These are phyloP conservation scores for Cyprinodon variegatus DNA, from an alignment of 2,113 vertebrate genomes.

Conservation along the genomic window DNA sequence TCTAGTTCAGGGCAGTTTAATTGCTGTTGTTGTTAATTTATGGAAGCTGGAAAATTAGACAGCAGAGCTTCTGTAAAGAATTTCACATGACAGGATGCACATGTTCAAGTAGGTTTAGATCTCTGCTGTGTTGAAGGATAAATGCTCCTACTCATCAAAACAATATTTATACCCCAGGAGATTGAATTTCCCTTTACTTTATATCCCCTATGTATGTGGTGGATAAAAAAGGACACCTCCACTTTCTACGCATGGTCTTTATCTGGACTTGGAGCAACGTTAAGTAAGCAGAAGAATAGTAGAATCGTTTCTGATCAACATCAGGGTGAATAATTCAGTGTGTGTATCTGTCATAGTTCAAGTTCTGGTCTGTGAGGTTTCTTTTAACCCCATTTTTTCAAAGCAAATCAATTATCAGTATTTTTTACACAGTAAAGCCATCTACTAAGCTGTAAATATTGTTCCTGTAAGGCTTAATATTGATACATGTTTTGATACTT, in stretches of 20 bases:
- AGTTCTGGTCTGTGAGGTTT: not conserved
- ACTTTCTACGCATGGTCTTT: not conserved
- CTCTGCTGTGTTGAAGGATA: not conserved
- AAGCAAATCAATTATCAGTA: too few relatives aligned
- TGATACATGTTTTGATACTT: too few relatives aligned
- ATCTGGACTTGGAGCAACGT: not conserved
- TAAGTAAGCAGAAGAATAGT: not conserved
- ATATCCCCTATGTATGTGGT: not conserved
- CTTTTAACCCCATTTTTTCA: too few relatives aligned
- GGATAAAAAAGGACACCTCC: not conserved
- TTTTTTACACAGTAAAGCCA: too few relatives aligned
- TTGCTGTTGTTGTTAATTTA: slow-evolving; percentile 43
- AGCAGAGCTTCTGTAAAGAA: slow-evolving; percentile 12
- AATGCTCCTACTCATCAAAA: not conserved
- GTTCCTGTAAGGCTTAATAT: too few relatives aligned
- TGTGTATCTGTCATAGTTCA: too few relatives aligned
- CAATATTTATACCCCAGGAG: not conserved
- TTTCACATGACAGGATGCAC: slow-evolving; percentile 18
- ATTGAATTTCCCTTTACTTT: not conserved
- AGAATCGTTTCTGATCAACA: not conserved
- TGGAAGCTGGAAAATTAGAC: slow-evolving; percentile 27
- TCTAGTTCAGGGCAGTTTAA: slow-evolving; percentile 42
- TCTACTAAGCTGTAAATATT: too few relatives aligned
- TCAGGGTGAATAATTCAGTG: not conserved
- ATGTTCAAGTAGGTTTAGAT: not conserved